phyloP scores from a whole-genome alignment of 92 coral and sea anemone genomes.

The Paragorgia papillata region DNA sequence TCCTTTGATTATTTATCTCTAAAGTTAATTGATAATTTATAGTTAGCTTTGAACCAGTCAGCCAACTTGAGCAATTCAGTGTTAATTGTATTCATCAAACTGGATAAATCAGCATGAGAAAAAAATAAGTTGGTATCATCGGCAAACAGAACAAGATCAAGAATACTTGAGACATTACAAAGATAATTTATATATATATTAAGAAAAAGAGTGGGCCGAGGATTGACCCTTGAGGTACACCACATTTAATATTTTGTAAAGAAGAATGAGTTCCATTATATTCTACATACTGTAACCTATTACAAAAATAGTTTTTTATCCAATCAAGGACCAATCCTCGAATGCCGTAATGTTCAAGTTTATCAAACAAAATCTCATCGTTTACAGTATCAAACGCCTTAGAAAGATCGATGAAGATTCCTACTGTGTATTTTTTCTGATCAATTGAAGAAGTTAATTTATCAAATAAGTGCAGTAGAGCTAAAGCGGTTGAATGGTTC shows the following conservation, averaged over 20 bases:
- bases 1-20: no score
- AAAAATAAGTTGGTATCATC: constrained; percentile 42
- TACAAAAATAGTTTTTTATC: constrained; percentile 47
- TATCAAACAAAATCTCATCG: constrained; percentile 23
- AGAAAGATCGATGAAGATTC: constrained; percentile 52
- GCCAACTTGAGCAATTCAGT: neutral
- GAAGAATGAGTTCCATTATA: constrained; percentile 36
- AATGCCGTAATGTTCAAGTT: constrained; percentile 50
- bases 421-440: constrained; percentile 39
- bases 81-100: neutral
- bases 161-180: neutral
- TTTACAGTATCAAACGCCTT: constrained; percentile 53
- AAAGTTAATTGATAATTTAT: constrained; percentile 26
- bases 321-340: constrained; percentile 45
- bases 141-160: constrained; percentile 43
- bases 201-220: constrained; percentile 45
- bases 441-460: constrained; percentile 46
- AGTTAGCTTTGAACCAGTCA: constrained; percentile 11
- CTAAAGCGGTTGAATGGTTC: constrained; percentile 1
- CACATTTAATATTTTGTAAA: constrained; percentile 27
- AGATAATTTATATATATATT: no score
- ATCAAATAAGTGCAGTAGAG: constrained; percentile 12
- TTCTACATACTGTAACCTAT: constrained; percentile 47
- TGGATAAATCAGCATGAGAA: constrained; percentile 37
- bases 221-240: constrained; percentile 46